Evolutionary conservation across 1,140 invertebrate genomes (phyloP).

Genomic region (Saccostrea glomerata): DNA sequence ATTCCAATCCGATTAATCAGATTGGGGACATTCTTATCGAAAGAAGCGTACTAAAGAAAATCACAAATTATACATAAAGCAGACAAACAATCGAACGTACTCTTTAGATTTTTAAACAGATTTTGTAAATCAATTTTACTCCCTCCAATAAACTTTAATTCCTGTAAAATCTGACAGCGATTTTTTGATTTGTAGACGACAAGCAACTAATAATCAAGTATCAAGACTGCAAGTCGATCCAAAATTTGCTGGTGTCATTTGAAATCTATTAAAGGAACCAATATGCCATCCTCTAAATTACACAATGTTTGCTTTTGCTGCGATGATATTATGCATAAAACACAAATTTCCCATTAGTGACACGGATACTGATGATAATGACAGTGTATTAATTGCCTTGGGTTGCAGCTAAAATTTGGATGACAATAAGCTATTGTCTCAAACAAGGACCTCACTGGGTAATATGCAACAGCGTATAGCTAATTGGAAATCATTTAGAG

Average conservation of each 20-base stretch:
- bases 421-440: constrained; percentile 24
- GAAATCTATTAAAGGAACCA: not conserved
- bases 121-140: not conserved
- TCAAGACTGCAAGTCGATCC: constrained; percentile 3
- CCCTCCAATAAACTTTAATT: not conserved
- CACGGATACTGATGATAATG: not conserved
- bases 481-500: constrained; percentile 28
- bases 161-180: not conserved
- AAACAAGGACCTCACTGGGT: constrained; percentile 5
- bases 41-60: no score
- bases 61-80: no score
- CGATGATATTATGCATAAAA: constrained; percentile 29
- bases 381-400: constrained; percentile 17
- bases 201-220: not conserved
- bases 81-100: no score
- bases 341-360: constrained; percentile 36
- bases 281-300: constrained; percentile 2
- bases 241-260: constrained; percentile 3
- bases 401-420: constrained; percentile 11
- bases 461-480: constrained; percentile 7
- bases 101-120: not conserved
- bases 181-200: not conserved
- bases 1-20: no score
- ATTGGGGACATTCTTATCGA: no score
- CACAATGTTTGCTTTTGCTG: constrained; percentile 30